Evolutionary conservation across 2,888 invertebrate species (phyloP).

Genomic region (Parnassius orleans): DNA sequence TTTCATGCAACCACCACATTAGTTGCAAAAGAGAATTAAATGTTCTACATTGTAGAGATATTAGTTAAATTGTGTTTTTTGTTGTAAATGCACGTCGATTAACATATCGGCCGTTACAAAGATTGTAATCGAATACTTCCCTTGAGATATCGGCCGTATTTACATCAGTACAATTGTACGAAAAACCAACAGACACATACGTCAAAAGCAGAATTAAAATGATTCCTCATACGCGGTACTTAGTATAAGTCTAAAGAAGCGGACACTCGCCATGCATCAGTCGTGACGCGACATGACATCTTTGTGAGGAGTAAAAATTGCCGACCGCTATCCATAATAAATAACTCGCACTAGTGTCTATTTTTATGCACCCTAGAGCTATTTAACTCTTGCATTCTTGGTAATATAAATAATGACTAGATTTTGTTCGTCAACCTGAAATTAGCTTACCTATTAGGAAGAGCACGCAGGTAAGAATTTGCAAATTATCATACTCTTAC

Average conservation of each 20-base stretch:
- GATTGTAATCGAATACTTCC: conserved; percentile 8
- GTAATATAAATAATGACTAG: conserved; percentile 11
- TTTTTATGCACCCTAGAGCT: conserved; percentile 37
- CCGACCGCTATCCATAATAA: conserved; percentile 39
- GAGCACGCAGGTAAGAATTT: background rate
- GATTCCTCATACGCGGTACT: conserved; percentile 54
- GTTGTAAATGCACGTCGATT: background rate
- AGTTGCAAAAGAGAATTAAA: too few species aligned
- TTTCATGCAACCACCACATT: too few species aligned
- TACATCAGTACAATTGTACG: conserved; percentile 23
- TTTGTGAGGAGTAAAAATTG: conserved; percentile 59
- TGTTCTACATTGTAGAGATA: too few species aligned
- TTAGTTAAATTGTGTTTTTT: too few species aligned
- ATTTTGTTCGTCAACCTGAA: background rate
- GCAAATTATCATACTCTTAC: background rate
- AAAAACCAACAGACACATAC: conserved; percentile 38
- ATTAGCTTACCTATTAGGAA: background rate
- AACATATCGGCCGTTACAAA: background rate
- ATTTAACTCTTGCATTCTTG: conserved; percentile 30
- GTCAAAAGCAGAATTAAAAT: conserved; percentile 46
- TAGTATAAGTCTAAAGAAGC: conserved; percentile 60
- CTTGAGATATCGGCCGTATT: conserved; percentile 23
- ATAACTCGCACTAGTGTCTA: conserved; percentile 32
- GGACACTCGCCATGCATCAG: conserved; percentile 65
- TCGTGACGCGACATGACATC: conserved; percentile 46